Evolutionary conservation across 2,888 invertebrate species (phyloP).

Genomic region (Epinotia nisella): DNA sequence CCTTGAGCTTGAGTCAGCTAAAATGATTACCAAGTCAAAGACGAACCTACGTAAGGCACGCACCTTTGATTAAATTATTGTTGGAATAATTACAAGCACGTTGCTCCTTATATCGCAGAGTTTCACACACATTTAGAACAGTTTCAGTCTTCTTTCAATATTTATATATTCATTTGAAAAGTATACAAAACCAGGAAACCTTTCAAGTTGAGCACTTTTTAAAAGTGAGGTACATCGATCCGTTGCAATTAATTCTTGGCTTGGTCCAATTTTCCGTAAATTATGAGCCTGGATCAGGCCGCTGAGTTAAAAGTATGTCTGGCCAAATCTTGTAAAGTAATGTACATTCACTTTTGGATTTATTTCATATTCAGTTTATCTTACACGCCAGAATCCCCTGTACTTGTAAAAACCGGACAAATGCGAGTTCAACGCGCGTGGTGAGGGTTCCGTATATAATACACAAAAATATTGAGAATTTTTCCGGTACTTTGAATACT

Average conservation of each 20-base stretch:
- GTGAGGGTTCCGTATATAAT: no score
- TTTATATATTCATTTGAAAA: neutral
- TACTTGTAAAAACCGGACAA: no score
- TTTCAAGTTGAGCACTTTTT: neutral
- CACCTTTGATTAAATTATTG: no score
- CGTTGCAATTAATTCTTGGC: neutral
- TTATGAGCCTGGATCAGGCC: neutral
- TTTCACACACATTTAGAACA: neutral
- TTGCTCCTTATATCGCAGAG: no score
- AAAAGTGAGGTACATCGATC: neutral
- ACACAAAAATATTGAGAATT: no score
- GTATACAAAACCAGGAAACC: neutral
- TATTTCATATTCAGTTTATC: neutral
- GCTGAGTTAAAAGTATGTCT: neutral
- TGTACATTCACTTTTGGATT: neutral
- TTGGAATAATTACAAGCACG: neutral
- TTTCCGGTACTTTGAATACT: no score
- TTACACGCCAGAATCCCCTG: no score
- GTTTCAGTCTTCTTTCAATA: neutral
- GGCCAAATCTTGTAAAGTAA: neutral
- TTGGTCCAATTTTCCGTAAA: slow-evolving; percentile 1
- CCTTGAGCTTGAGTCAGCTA: no score
- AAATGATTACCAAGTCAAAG: no score
- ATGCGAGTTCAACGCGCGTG: no score
- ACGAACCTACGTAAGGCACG: no score